phyloP scores from a whole-genome alignment of 2,888 invertebrate species.

The Euproctis similis region DNA sequence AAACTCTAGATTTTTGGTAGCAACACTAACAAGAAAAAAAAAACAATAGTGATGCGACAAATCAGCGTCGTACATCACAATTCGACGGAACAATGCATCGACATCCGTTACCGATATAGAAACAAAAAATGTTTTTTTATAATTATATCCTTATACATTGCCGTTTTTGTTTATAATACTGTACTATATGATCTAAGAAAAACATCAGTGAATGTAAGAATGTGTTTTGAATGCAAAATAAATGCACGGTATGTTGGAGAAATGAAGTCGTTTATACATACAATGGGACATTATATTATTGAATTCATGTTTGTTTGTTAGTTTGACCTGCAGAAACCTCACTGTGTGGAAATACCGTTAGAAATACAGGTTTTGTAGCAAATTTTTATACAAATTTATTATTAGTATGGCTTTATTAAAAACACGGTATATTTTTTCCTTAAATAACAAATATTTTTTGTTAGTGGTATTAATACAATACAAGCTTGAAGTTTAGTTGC shows the following conservation, averaged over 20 bases:
- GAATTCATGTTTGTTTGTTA: slow-evolving; percentile 13
- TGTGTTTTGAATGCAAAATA: too few relatives aligned
- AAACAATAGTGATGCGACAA: slow-evolving; percentile 28
- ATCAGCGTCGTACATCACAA: slow-evolving; percentile 26
- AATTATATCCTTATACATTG: slow-evolving; percentile 9
- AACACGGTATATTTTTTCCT: too few relatives aligned
- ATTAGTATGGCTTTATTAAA: too few relatives aligned
- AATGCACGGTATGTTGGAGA: slow-evolving; percentile 3
- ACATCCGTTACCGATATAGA: slow-evolving; percentile 9
- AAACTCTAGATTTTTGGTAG: too few relatives aligned
- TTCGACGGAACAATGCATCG: slow-evolving; percentile 19
- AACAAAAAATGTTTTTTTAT: slow-evolving; percentile 1
- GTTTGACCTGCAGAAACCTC: slow-evolving; percentile 20
- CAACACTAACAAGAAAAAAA: too few relatives aligned
- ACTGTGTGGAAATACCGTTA: slow-evolving; percentile 2
- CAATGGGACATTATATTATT: slow-evolving; percentile 24
- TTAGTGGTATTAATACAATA: too few relatives aligned
- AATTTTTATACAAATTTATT: too few relatives aligned
- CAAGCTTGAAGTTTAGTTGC: too few relatives aligned
- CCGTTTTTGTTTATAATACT: slow-evolving; percentile 1
- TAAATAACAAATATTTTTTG: too few relatives aligned
- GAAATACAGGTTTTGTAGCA: background rate
- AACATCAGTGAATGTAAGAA: too few relatives aligned
- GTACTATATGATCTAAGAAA: too few relatives aligned
- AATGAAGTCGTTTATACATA: slow-evolving; percentile 15